Evolutionary conservation across 2,797 vertebrate genomes (phyloP).

Genomic region (Poeciliopsis turneri): DNA sequence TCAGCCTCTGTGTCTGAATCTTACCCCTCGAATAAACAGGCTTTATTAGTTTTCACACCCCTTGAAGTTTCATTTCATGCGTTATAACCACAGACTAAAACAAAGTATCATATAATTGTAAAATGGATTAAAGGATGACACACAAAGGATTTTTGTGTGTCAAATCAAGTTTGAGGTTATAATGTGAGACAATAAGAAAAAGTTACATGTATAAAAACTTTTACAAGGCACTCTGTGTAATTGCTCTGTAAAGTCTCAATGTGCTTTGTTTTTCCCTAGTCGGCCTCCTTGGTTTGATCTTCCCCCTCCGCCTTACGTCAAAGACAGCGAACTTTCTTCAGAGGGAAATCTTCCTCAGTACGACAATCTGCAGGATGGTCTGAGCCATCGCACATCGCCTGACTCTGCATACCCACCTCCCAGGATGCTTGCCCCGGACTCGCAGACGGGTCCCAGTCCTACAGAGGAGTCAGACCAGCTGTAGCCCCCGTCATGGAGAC

Average conservation of each 20-base stretch:
- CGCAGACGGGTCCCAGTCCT: constrained; percentile 26
- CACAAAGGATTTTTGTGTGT: no score
- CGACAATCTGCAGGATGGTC: constrained; percentile 66
- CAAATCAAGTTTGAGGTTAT: background rate
- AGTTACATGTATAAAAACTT: background rate
- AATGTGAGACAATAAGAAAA: background rate
- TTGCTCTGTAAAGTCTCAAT: background rate
- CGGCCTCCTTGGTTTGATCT: constrained; percentile 97
- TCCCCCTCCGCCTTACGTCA: constrained; percentile 93
- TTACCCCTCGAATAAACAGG: background rate
- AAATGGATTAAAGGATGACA: background rate
- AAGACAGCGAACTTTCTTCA: constrained; percentile 79
- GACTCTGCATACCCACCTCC: constrained; percentile 42
- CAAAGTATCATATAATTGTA: background rate
- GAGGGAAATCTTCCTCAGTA: constrained; percentile 90
- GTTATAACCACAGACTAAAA: background rate
- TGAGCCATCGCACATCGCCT: constrained; percentile 7
- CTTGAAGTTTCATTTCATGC: background rate
- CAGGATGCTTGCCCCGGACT: constrained; percentile 55
- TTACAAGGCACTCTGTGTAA: background rate
- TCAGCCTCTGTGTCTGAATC: constrained; percentile 17
- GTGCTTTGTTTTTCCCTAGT: constrained; percentile 57
- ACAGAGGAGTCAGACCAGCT: constrained; percentile 66
- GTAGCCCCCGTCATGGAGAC: constrained; percentile 39
- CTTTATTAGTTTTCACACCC: background rate